Conservation (phyloP, 2,888 invertebrate genomes). For the Baronia brevicornis region DNA sequence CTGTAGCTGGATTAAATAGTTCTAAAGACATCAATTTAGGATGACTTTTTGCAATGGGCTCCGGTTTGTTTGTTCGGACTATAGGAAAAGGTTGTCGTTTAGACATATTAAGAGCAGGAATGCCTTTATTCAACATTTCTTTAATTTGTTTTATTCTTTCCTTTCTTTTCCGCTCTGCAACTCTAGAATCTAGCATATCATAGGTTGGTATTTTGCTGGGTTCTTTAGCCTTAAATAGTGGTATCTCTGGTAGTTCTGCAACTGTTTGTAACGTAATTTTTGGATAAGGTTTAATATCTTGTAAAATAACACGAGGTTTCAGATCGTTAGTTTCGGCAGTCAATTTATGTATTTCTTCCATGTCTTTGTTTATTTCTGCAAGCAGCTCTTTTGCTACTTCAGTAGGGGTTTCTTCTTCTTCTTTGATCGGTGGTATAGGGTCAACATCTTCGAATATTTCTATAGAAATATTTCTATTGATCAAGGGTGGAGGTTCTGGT, state of each 20-base stretch:
- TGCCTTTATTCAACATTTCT: conserved; percentile 80
- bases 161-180: conserved; percentile 73
- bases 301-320: conserved; percentile 56
- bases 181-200: conserved; percentile 56
- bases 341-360: conserved; percentile 67
- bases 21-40: conserved; percentile 87
- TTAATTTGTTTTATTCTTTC: conserved; percentile 82
- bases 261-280: conserved; percentile 78
- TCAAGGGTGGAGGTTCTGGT: conserved; percentile 39
- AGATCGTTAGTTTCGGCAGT: conserved; percentile 62
- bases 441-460: conserved; percentile 60
- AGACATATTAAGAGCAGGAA: conserved; percentile 73
- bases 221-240: conserved; percentile 68
- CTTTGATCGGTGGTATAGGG: conserved; percentile 60
- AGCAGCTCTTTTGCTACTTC: conserved; percentile 55
- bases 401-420: conserved; percentile 56
- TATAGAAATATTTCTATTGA: conserved; percentile 45
- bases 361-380: conserved; percentile 66
- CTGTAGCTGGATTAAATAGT: conserved; percentile 92
- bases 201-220: conserved; percentile 41
- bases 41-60: conserved; percentile 79
- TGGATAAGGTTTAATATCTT: conserved; percentile 68
- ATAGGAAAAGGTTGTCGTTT: conserved; percentile 79
- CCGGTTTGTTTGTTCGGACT: conserved; percentile 78
- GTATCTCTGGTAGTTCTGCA: conserved; percentile 77